Percentiles rank a stretch among this genome's conserved stretches.
phyloP scores from a whole-genome alignment of 1,140 invertebrate species.

The Neodiprion lecontei region DNA sequence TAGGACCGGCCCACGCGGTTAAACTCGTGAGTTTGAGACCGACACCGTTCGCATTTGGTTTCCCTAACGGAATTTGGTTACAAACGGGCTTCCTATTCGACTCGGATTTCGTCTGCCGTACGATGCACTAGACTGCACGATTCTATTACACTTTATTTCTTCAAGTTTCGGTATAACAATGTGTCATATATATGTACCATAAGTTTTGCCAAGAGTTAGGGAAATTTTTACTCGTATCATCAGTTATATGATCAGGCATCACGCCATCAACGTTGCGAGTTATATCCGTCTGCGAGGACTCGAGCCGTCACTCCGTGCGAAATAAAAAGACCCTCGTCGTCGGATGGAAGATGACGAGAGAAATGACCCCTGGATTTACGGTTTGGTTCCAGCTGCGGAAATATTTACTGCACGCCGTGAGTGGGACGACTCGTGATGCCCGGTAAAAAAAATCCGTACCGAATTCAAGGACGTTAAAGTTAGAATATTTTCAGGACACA shows the following conservation, averaged over 20 bases:
- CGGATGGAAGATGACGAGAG: not conserved
- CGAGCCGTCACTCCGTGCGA: not conserved
- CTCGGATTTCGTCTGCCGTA: slow-evolving; percentile 44
- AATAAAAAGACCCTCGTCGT: not conserved
- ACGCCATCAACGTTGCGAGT: not conserved
- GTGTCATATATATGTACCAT: no score
- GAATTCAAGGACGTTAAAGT: no score
- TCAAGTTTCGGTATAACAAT: no score
- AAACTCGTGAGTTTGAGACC: not conserved
- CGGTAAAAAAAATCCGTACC: no score
- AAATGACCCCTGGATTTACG: not conserved
- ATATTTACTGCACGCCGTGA: no score
- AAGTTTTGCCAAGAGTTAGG: no score
- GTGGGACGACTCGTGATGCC: no score
- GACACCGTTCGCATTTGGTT: not conserved
- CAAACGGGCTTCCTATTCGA: slow-evolving; percentile 41
- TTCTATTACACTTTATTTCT: no score
- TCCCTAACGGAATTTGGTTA: not conserved
- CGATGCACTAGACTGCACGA: slow-evolving; percentile 16
- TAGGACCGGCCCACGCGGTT: no score
- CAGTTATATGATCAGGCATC: not conserved
- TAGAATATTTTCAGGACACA: no score
- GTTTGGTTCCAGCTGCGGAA: no score
- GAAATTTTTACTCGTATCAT: not conserved
- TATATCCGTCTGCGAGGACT: not conserved